These are phyloP conservation scores for Cacoxenus indagator DNA, from an alignment of 2,888 invertebrate species.

Conservation along the genomic window DNA sequence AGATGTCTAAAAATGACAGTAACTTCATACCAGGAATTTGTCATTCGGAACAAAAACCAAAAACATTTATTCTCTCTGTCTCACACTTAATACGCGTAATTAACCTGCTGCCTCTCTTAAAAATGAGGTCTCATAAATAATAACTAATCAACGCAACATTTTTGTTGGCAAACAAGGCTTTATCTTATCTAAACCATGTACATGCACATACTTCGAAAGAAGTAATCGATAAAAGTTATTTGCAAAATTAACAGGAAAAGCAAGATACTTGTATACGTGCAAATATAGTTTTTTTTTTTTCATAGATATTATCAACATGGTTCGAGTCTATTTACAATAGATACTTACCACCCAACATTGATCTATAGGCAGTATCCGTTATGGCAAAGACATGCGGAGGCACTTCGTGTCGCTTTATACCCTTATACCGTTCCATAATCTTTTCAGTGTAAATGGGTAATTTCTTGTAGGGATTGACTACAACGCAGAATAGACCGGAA, in stretches of 20 bases:
- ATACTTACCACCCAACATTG: slow-evolving; percentile 95
- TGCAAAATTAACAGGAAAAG: slow-evolving; percentile 13
- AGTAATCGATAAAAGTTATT: slow-evolving; percentile 39
- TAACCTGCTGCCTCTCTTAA: no score
- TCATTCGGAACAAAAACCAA: no score
- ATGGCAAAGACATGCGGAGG: slow-evolving; percentile 99
- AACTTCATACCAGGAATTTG: no score
- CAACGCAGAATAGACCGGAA: slow-evolving; percentile 99
- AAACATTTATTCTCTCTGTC: neutral
- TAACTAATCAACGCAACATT: neutral
- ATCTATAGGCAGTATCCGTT: slow-evolving; percentile 98
- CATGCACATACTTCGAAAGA: neutral
- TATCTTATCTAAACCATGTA: neutral
- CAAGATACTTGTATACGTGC: slow-evolving; percentile 14
- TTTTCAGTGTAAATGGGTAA: slow-evolving; percentile 99
- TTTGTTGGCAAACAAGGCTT: neutral
- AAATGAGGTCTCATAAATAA: neutral
- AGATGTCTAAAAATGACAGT: no score
- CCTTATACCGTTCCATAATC: slow-evolving; percentile 99
- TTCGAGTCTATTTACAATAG: neutral
- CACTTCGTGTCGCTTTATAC: slow-evolving; percentile 98
- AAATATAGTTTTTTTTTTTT: neutral
- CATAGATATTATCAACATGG: neutral
- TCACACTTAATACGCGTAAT: neutral
- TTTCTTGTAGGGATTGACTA: slow-evolving; percentile 99